Base-by-base conservation (phyloP, 2,797 vertebrate genomes). In the Sciurus vulgaris region DNA sequence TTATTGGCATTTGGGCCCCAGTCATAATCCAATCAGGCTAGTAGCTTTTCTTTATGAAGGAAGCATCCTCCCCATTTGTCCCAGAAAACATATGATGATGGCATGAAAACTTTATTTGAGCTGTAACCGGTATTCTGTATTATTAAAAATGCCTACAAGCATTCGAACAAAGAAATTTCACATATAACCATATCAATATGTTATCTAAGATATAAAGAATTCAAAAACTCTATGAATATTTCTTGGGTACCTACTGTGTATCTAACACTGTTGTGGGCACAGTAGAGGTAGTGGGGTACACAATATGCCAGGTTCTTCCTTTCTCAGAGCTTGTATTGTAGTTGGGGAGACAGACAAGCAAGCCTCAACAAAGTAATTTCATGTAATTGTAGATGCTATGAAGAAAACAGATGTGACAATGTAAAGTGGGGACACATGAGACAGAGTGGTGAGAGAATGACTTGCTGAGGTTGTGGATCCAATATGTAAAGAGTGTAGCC, bases 31-130 rank as follows among this genome's bases (percentile, higher is more conserved):
- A 79, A 77, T 84, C 82, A 91, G 12, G 4, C 41, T 63, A 38
- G 67, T 73, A 81, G 85, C 44, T 70, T 93, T 96, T 93, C 56
- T 33, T 92, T 56, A 92, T 18, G 17, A 56, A 49, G 49, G 65
- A n/a, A 70, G 10, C 22, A 49, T 33, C 85, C 51, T 87, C n/a
- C 9, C 82, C 17, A 15, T 88, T 86, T 89, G 38, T 86, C 24
- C 5, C 28, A 86, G 54, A n/a, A 86, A 69, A 89, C 54, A 41
- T 2, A 35, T 41, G 15, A 59, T 47, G 2, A 6, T 8, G 15
- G n/a, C 13, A 44, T 24, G 41, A 41, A 51, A 89, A 79, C 76
- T 77, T 56, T 38, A 81, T 51, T 61, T 94, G 63, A 83, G 24
- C 67, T 72, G n/a, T 56, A 73, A 9, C 6, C 70, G 86, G 24